These are phyloP conservation scores for Pelosia muscerda DNA, from an alignment of 2,888 invertebrate species.

Conservation along the genomic window DNA sequence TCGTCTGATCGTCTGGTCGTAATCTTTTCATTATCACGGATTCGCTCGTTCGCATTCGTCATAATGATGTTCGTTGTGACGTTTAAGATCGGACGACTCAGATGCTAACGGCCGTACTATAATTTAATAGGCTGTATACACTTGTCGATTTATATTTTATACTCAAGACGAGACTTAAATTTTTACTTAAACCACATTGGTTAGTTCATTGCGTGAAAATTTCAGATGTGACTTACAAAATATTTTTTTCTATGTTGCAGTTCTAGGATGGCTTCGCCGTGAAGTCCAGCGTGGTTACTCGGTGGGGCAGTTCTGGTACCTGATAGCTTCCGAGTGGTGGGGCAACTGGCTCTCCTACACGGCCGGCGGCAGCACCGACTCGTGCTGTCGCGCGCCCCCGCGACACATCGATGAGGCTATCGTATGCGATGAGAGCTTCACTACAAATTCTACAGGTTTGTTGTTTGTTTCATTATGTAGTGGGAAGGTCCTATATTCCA, in stretches of 20 bases:
- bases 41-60: background rate
- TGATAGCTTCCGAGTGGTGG: slow-evolving; percentile 96
- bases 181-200: too few species aligned
- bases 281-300: slow-evolving; percentile 91
- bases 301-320: slow-evolving; percentile 96
- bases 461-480: too few species aligned
- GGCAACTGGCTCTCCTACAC: slow-evolving; percentile 92
- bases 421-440: slow-evolving; percentile 90
- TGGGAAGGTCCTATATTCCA: too few species aligned
- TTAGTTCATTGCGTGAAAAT: too few species aligned
- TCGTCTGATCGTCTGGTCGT: background rate
- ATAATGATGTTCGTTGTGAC: background rate
- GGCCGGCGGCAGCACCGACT: slow-evolving; percentile 69
- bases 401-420: slow-evolving; percentile 87
- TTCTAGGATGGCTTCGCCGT: slow-evolving; percentile 93
- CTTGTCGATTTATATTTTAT: too few species aligned
- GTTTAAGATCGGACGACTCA: background rate
- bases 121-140: background rate
- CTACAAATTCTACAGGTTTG: slow-evolving; percentile 86
- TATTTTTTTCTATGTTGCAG: slow-evolving; percentile 67
- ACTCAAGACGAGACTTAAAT: too few species aligned
- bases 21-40: background rate
- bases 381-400: slow-evolving; percentile 64
- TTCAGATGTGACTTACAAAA: too few species aligned
- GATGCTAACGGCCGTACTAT: too few species aligned